Evolutionary conservation across 2,113 vertebrate species (phyloP), one percentile per base, ranked within the genome.

Genomic region (Geothlypis trichas): DNA sequence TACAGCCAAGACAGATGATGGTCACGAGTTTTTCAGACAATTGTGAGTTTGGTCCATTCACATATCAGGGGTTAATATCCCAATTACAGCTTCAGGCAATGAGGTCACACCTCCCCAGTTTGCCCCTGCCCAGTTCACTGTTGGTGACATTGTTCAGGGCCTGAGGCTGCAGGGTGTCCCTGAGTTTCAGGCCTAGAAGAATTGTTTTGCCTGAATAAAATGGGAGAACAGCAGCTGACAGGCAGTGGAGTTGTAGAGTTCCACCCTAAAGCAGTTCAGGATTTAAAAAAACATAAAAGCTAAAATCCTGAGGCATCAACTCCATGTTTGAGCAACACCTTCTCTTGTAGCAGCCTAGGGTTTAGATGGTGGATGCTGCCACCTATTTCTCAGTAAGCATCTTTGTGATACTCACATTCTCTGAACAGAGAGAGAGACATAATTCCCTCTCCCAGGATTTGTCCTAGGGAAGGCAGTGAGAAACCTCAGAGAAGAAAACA

Each of bases 281-380:
- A 21, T 65, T 28, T 10, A n/a, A 22, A 42, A 42, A 42, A 62
- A 27, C 3, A 28, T 2, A 44, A 28, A 35, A 54, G 8, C 61
- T 24, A 5, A 55, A 65, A 35, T 5, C 76, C 9, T 18, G 11
- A 35, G 24, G 61, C 61, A 30, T 7, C 39, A 5, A 14, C 3
- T 8, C 30, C 17, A 4, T 0, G 9, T 23, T 8, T 52, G 62
- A 68, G n/a, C 55, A n/a, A 15, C 2, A 3, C 33, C 33, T n/a
- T 58, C 21, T 58, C 55, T n/a, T 23, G 55, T n/a, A n/a, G 12
- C 55, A 57, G 55, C 1, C 5, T n/a, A 9, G 19, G 54, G 55
- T 57, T 57, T 22, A 57, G 55, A 13, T 22, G 55, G 20, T 57
- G 55, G 55, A 13, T 57, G 31, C 55, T 57, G 55, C 5, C 33